Evolutionary conservation across 2,113 vertebrate genomes (phyloP), one percentile per base, ranked within the genome.

Genomic region (Cyphomyrus discorhynchus): DNA sequence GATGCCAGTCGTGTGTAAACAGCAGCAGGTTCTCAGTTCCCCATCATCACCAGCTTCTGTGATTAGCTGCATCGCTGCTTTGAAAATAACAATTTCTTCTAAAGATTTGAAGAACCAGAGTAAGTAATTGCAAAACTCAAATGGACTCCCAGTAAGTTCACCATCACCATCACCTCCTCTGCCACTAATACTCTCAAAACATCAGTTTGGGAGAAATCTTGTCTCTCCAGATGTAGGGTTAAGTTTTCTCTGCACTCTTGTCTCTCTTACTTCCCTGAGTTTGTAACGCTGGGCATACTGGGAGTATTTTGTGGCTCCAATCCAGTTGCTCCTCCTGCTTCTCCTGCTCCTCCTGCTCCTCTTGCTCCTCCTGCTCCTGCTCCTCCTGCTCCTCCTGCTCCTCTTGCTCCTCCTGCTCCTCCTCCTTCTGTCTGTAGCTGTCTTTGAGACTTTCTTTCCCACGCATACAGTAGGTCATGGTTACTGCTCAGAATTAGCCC

Each of bases 101-200:
- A 91, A 95, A 96, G 95, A 96, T 96, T 95, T 96, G 95, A 99
- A 99, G 98, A 98, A 99, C 96, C 98, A 99, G 97, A 98, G 96
- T 99, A 99, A 98, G 96, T 97, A 97, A 95, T 97, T 98, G 95
- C 97, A 98, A 96, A 98, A 98, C 97, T 96, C 98, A 97, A 96
- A 99, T 97, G 98, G 98, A 99, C 96, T 98, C 94, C 97, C 98
- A 98, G 98, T 99, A 99, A 99, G 98, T 99, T 95, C 93, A n/a
- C n/a, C n/a, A n/a, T n/a, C n/a, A n/a, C 92, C 95, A 89, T 94
- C 21, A n/a, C 92, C 92, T 93, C 92, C 92, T 93, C 94, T 92
- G 1, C 45, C 91, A 93, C 94, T 90, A 89, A 92, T 89, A 88
- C 82, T 93, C 90, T 89, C 84, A 92, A 91, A 89, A 89, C 89